These are phyloP conservation scores for Sinocyclocheilus anophthalmus DNA, from an alignment of 2,113 vertebrate species.

Conservation along the genomic window DNA sequence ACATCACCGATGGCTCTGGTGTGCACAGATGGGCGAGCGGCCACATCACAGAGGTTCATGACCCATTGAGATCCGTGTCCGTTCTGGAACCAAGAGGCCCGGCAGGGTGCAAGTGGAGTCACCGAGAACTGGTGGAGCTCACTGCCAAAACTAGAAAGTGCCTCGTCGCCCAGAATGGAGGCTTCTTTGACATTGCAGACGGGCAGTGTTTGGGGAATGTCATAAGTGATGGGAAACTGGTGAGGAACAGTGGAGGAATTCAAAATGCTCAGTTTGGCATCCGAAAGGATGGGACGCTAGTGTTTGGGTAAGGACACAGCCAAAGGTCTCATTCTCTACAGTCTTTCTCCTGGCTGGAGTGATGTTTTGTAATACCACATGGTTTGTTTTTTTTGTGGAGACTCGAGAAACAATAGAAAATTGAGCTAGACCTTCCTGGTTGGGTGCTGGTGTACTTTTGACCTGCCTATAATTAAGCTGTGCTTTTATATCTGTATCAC, in stretches of 20 bases:
- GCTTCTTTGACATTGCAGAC: conserved; percentile 78
- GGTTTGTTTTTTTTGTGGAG: background rate
- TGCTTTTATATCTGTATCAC: background rate
- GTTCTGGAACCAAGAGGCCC: conserved; percentile 85
- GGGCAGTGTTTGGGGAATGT: conserved; percentile 84
- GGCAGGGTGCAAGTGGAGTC: conserved; percentile 76
- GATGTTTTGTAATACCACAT: background rate
- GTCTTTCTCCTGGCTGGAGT: background rate
- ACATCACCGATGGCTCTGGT: conserved; percentile 40
- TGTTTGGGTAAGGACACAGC: conserved; percentile 85
- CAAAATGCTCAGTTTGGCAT: conserved; percentile 97
- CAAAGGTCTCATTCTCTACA: background rate
- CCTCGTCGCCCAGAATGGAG: conserved; percentile 87
- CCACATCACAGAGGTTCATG: conserved; percentile 81
- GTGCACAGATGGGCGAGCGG: conserved; percentile 71
- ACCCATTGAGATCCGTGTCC: conserved; percentile 83
- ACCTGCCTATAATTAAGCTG: background rate
- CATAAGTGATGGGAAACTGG: conserved; percentile 82
- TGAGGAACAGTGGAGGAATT: conserved; percentile 79
- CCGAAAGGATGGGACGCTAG: conserved; percentile 86
- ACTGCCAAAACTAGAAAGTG: conserved; percentile 76
- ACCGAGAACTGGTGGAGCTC: conserved; percentile 75
- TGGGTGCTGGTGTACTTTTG: conserved; percentile 21
- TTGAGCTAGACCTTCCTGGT: background rate
- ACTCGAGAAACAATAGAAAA: background rate